A percentile compares a stretch with the other conserved stretches of the same genome.
Evolutionary conservation across 1,140 invertebrate genomes (phyloP).

Genomic region (Daktulosphaira vitifoliae): DNA sequence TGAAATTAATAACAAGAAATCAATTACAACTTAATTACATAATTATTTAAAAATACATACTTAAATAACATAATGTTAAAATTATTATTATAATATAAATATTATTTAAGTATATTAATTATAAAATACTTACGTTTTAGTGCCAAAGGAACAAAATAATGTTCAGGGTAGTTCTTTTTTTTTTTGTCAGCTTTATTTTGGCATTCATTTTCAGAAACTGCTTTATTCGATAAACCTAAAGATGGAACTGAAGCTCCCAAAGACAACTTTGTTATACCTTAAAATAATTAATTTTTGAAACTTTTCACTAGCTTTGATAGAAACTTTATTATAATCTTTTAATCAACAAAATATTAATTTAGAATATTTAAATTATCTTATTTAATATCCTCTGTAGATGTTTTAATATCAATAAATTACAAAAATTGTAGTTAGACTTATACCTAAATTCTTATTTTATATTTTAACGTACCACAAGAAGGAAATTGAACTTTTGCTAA

Average conservation of each 20-base stretch:
- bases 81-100: constrained; percentile 11
- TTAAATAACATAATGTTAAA: no score
- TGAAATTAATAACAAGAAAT: no score
- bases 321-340: no score
- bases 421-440: no score
- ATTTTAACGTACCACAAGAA: constrained; percentile 27
- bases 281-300: not conserved
- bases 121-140: constrained; percentile 44
- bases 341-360: no score
- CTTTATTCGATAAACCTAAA: constrained; percentile 91
- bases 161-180: constrained; percentile 54
- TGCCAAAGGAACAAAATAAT: constrained; percentile 53
- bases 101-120: constrained; percentile 4
- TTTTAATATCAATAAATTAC: no score
- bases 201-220: constrained; percentile 56
- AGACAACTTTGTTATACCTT: constrained; percentile 42
- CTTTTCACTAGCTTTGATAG: no score
- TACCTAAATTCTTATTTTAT: no score
- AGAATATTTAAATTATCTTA: no score
- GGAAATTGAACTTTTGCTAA: constrained; percentile 26
- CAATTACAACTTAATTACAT: no score
- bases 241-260: constrained; percentile 86
- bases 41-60: no score
- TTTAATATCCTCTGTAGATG: no score
- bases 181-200: not conserved